Evolutionary conservation across 1,140 invertebrate genomes (phyloP).

Genomic region (Drosophila cardini): DNA sequence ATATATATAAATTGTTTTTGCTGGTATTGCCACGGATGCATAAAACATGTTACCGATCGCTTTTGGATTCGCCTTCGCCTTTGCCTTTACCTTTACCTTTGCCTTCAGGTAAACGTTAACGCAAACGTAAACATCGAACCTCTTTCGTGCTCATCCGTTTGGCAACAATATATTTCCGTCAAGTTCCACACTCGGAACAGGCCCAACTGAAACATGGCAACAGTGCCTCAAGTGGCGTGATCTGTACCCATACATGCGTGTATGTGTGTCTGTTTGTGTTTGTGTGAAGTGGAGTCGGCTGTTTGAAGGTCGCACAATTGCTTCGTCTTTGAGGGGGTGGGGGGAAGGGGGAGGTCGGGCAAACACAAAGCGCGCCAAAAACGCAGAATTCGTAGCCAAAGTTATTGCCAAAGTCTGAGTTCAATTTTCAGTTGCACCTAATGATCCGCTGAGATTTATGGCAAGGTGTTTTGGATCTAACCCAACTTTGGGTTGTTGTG

Average conservation of each 20-base stretch:
- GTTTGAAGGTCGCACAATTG: constrained; percentile 72
- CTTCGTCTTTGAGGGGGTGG: constrained; percentile 25
- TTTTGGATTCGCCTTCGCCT: constrained; percentile 56
- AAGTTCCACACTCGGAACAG: constrained; percentile 32
- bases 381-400: constrained; percentile 40
- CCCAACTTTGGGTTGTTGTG: constrained; percentile 61
- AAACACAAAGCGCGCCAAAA: constrained; percentile 70
- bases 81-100: constrained; percentile 29
- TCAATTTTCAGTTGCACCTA: constrained; percentile 72
- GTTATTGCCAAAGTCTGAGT: constrained; percentile 36
- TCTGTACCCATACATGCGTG: constrained; percentile 28
- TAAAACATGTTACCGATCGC: constrained; percentile 79
- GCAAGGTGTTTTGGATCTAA: constrained; percentile 69
- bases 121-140: constrained; percentile 42
- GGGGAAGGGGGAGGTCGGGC: neutral
- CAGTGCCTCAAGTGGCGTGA: constrained; percentile 59
- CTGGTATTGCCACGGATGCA: constrained; percentile 67
- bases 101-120: constrained; percentile 51
- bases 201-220: constrained; percentile 64
- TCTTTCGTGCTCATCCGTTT: constrained; percentile 66
- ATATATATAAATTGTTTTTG: constrained; percentile 57
- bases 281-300: constrained; percentile 50
- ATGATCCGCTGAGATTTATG: constrained; percentile 73
- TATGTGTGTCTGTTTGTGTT: constrained; percentile 25
- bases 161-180: constrained; percentile 66